phyloP scores from a whole-genome alignment of 2,113 vertebrate species.

The Anser brachyrhynchus region DNA sequence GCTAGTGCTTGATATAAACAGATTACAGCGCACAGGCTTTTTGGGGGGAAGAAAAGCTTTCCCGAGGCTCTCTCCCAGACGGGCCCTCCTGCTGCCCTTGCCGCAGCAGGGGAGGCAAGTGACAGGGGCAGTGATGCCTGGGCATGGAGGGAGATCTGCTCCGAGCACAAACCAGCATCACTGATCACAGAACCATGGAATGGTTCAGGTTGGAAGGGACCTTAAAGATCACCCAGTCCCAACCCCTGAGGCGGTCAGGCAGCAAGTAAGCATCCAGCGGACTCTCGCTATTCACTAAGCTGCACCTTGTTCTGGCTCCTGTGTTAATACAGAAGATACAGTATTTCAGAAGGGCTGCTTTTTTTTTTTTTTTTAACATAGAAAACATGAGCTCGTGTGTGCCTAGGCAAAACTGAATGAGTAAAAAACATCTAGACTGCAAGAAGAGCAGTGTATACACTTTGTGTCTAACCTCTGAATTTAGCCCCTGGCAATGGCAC shows the following conservation, averaged over 20 bases:
- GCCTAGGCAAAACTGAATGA: not conserved
- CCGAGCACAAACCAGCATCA: not conserved
- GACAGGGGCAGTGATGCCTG: no score
- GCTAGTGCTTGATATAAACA: not conserved
- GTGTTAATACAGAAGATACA: not conserved
- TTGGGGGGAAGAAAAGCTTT: not conserved
- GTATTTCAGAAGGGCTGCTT: not conserved
- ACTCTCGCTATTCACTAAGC: not conserved
- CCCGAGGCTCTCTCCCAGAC: not conserved
- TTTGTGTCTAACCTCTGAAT: not conserved
- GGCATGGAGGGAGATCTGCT: not conserved
- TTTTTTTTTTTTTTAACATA: not conserved
- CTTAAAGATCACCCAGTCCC: no score
- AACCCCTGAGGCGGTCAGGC: not conserved
- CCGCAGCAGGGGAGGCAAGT: not conserved
- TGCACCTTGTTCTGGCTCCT: not conserved
- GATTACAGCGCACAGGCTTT: not conserved
- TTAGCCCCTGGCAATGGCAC: not conserved
- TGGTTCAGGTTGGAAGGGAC: no score
- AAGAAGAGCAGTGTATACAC: not conserved
- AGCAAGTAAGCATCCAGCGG: not conserved
- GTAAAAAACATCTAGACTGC: not conserved
- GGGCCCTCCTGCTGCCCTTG: rapidly evolving
- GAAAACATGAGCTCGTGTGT: not conserved
- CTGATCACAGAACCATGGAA: no score